Evolutionary conservation across 2,888 invertebrate genomes (phyloP).

Genomic region (Apantesis nais): DNA sequence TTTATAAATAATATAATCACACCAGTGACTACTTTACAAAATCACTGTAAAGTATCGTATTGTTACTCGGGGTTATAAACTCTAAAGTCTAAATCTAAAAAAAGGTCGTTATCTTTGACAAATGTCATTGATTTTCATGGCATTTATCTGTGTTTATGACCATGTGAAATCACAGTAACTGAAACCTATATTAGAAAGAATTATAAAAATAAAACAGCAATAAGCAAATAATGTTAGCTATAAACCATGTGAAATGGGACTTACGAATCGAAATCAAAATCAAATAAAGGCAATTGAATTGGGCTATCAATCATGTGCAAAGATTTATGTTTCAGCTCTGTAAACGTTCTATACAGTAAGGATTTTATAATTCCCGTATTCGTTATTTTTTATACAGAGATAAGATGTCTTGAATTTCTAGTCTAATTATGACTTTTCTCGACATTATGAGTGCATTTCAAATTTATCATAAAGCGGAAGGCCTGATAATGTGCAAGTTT

Average conservation of each 20-base stretch:
- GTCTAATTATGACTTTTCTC: not conserved
- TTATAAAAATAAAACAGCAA: constrained; percentile 23
- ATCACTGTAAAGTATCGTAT: too few relatives aligned
- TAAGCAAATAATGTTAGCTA: constrained; percentile 1
- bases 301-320: not conserved
- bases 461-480: not conserved
- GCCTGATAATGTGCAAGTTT: not conserved
- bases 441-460: not conserved
- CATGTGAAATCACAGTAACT: too few relatives aligned
- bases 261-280: constrained; percentile 13
- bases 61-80: too few relatives aligned
- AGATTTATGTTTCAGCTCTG: constrained; percentile 1
- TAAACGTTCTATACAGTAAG: not conserved
- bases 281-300: constrained; percentile 31
- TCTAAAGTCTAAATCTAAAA: too few relatives aligned
- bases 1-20: too few relatives aligned
- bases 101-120: too few relatives aligned
- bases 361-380: not conserved
- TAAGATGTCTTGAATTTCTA: not conserved
- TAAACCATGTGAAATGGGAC: constrained; percentile 27
- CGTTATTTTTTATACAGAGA: not conserved
- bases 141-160: too few relatives aligned
- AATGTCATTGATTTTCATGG: too few relatives aligned
- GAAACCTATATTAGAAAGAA: too few relatives aligned
- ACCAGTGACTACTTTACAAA: too few relatives aligned